These are phyloP conservation scores for Scrobipalpa costella DNA, from an alignment of 2,888 invertebrate genomes.

Conservation along the genomic window DNA sequence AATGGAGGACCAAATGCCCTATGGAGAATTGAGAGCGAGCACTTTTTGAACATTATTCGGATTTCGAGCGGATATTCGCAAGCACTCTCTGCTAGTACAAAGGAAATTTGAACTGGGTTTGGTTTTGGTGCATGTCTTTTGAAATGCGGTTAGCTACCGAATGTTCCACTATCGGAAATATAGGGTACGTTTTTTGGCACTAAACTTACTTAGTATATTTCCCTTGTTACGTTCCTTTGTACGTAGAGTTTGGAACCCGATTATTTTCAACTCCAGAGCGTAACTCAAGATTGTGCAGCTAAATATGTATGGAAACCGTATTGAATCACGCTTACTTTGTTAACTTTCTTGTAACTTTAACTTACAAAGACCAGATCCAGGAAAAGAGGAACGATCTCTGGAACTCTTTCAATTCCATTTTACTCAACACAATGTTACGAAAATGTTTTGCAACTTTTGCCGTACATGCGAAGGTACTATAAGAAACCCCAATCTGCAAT, in stretches of 20 bases:
- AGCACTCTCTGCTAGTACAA: not conserved
- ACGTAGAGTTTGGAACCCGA: too few relatives aligned
- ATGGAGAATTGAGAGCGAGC: not conserved
- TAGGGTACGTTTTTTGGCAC: not conserved
- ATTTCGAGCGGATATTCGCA: not conserved
- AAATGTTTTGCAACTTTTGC: not conserved
- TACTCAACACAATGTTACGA: not conserved
- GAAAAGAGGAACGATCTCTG: constrained; percentile 14
- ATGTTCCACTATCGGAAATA: not conserved
- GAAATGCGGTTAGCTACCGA: not conserved
- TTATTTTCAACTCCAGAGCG: constrained; percentile 3
- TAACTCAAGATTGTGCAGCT: constrained; percentile 14
- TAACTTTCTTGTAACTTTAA: constrained; percentile 13
- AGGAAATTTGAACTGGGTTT: not conserved
- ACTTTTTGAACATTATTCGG: not conserved
- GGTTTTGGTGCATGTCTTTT: not conserved
- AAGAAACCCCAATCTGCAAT: not conserved
- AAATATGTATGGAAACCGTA: constrained; percentile 16
- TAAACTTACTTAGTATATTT: too few relatives aligned
- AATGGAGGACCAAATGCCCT: not conserved
- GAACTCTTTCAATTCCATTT: constrained; percentile 13
- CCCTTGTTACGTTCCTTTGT: too few relatives aligned
- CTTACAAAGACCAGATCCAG: constrained; percentile 27
- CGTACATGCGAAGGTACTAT: not conserved
- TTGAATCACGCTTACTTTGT: constrained; percentile 17